phyloP scores from a whole-genome alignment of 1,140 invertebrate species.

The Adoxophyes honmai region DNA sequence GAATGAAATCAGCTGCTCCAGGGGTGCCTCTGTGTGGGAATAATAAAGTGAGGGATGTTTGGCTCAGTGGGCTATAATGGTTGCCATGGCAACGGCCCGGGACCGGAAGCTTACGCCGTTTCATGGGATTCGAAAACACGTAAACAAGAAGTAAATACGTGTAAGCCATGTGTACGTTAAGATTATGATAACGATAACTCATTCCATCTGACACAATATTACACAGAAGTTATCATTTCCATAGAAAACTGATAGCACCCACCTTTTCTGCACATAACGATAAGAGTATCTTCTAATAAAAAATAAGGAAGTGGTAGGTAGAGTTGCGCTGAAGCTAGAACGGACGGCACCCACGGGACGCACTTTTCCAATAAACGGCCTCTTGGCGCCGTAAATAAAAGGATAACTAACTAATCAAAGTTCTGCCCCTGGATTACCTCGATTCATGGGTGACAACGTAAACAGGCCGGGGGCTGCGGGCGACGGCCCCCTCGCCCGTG shows the following conservation, averaged over 20 bases:
- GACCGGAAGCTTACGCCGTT: conserved; percentile 25
- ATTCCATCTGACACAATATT: background rate
- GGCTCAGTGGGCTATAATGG: conserved; percentile 30
- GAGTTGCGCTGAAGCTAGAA: conserved; percentile 12
- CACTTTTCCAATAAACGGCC: conserved; percentile 28
- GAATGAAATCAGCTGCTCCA: conserved; percentile 62
- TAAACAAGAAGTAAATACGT: background rate
- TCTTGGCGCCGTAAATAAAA: conserved; percentile 42
- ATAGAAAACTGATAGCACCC: background rate
- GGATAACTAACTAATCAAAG: conserved; percentile 60
- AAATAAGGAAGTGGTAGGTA: conserved; percentile 11
- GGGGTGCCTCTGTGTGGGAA: conserved; percentile 38
- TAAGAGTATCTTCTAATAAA: background rate
- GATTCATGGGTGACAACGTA: conserved; percentile 53
- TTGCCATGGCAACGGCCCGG: conserved; percentile 46
- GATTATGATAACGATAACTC: background rate
- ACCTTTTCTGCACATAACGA: background rate
- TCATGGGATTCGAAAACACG: background rate
- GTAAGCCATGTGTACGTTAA: background rate
- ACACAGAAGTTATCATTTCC: background rate
- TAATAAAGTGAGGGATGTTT: conserved; percentile 49
- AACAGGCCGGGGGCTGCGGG: conserved; percentile 40
- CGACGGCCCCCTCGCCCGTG: conserved; percentile 21
- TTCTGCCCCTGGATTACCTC: conserved; percentile 41
- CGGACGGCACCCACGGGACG: conserved; percentile 3